These are phyloP conservation scores for Eonycteris spelaea DNA, from an alignment of 2,113 vertebrate species.

Conservation along the genomic window DNA sequence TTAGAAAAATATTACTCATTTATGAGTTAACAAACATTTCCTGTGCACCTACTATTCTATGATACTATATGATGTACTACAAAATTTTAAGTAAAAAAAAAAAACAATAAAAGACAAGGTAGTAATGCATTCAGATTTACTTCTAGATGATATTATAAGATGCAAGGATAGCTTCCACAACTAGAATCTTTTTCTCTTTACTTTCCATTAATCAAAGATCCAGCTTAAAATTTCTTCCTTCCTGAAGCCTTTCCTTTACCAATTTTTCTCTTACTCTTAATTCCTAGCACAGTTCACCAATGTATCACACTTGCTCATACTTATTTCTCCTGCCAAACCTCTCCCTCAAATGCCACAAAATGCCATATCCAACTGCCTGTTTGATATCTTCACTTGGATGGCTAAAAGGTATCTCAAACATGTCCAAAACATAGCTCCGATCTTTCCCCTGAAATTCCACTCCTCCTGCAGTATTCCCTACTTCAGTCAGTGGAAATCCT, in stretches of 20 bases:
- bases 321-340: not conserved
- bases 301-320: not conserved
- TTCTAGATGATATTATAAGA: not conserved
- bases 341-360: conserved; percentile 5
- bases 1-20: not conserved
- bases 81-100: not conserved
- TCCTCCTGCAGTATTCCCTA: not conserved
- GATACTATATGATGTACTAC: not conserved
- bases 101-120: not conserved
- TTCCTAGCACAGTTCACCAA: not conserved
- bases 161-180: not conserved
- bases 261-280: not conserved
- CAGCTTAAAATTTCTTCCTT: conserved; percentile 7
- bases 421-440: not conserved
- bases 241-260: not conserved
- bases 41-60: not conserved
- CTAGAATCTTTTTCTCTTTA: not conserved
- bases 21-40: conserved; percentile 14
- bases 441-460: not conserved
- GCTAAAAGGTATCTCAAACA: not conserved
- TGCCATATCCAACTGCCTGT: not conserved
- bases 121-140: conserved; percentile 5
- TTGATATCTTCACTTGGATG: not conserved
- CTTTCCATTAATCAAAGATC: not conserved
- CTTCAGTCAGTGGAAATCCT: not conserved